phyloP scores from a whole-genome alignment of 1,140 invertebrate genomes.

The Bombyx mandarina region DNA sequence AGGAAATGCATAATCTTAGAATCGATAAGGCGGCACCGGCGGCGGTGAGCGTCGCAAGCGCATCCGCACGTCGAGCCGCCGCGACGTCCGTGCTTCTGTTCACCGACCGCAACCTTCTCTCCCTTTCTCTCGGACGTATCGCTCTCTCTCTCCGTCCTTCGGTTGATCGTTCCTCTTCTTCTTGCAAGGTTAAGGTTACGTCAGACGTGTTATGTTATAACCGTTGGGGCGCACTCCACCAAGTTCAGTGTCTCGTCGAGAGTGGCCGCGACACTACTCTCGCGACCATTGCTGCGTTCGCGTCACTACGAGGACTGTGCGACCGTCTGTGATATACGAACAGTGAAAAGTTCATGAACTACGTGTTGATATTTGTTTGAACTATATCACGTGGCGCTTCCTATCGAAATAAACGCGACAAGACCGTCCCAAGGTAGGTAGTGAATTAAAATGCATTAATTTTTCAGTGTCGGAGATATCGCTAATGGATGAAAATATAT shows the following conservation, averaged over 20 bases:
- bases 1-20: background rate
- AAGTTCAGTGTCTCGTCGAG: conserved; percentile 72
- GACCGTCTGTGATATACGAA: conserved; percentile 57
- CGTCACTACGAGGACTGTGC: conserved; percentile 54
- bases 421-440: conserved; percentile 29
- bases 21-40: conserved; percentile 8
- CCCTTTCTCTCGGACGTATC: conserved; percentile 62
- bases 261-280: conserved; percentile 63
- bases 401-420: conserved; percentile 14
- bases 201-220: conserved; percentile 72
- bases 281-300: conserved; percentile 46
- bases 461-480: no score
- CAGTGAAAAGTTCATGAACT: conserved; percentile 69
- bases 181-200: conserved; percentile 72
- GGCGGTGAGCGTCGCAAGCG: conserved; percentile 15
- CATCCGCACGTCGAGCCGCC: conserved; percentile 18
- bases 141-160: conserved; percentile 70
- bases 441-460: background rate
- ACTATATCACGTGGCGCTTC: conserved; percentile 46
- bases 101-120: conserved; percentile 39
- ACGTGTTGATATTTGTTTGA: conserved; percentile 63
- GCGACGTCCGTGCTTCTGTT: conserved; percentile 24
- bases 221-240: conserved; percentile 66
- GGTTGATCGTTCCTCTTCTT: conserved; percentile 69
- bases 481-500: conserved; percentile 3